A percentile compares a stretch with the other conserved stretches of the same genome.
Conservation (phyloP, 2,113 vertebrate species). For the Gobio gobio region DNA sequence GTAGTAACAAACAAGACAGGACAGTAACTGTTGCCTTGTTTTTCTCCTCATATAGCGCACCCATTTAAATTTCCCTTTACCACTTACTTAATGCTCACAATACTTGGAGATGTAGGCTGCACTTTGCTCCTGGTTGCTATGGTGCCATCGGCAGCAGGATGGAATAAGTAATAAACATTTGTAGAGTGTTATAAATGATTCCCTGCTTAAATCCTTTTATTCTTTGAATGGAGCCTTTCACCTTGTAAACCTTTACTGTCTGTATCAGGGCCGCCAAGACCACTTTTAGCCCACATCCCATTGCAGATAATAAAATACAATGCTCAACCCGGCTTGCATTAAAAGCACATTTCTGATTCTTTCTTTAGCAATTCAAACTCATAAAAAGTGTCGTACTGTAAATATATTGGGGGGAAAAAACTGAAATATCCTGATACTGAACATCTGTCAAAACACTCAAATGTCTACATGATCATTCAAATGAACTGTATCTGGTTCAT, state of each 20-base stretch:
- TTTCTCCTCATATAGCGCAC: constrained; percentile 12
- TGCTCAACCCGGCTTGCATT: not conserved
- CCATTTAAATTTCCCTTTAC: constrained; percentile 52
- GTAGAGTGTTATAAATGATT: constrained; percentile 76
- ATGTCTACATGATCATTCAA: no score
- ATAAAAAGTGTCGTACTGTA: no score
- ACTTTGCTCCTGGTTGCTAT: constrained; percentile 73
- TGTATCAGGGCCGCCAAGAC: constrained; percentile 13
- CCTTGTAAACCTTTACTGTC: constrained; percentile 52
- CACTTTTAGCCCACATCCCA: not conserved
- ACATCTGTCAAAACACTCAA: no score
- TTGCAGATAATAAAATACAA: constrained; percentile 5
- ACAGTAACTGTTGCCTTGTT: constrained; percentile 2
- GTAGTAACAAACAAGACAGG: not conserved
- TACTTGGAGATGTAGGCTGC: constrained; percentile 60
- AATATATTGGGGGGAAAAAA: no score
- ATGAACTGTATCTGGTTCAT: no score
- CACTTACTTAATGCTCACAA: constrained; percentile 58
- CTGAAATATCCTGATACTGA: no score
- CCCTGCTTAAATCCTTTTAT: constrained; percentile 64
- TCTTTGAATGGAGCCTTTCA: constrained; percentile 45
- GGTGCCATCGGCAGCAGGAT: constrained; percentile 73
- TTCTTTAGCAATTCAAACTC: no score
- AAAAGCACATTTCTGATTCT: not conserved
- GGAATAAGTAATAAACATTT: constrained; percentile 79